Base-by-base conservation (phyloP, 1,140 invertebrate genomes). In the Choristoneura fumiferana region DNA sequence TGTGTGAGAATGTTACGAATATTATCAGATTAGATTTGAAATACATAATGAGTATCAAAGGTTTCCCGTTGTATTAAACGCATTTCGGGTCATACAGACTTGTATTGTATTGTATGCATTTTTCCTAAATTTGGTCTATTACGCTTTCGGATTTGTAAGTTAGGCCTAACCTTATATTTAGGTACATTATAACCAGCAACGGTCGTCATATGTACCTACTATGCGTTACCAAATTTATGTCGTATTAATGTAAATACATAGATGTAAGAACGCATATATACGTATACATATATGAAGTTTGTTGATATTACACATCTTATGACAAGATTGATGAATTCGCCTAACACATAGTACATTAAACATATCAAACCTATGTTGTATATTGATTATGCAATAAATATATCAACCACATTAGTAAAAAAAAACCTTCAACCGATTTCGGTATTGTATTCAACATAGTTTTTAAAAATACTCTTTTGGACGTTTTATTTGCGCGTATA, bases 321-420 rank as follows among this genome's bases (percentile, higher is more conserved):
- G 80, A 78, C 62, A 57, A 73, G 33, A 63, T 67, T 65, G 69
- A 63, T 61, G 65, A 63, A 65, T 71, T 76, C 71, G 67, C 69
- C 69, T 72, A 73, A 78, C 72, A 62, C 76, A 82, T 87, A 84
- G 80, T 84, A 85, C 79, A 87, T 83, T 69, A 79, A 78, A 87
- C 84, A 87, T 87, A 87, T 87, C 84, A 87, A 76, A 69, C 59
- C 66, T 62, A 75, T 62, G 66, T 78, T 73, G 65, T 69, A 67
- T 57, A 63, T 63, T 61, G 38, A 58, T 35, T 63, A 61, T 38
- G 55, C 43, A 62, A 40, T 54, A 22, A 12, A 33, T 53, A 33
- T 53, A 33, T 34, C 33, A 29, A 15, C 10, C 43, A 49, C 43
- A 49, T 49, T 49, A 33, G 29, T 49, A 49, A 13, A n/a, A 13